Conservation (phyloP, 1,140 invertebrate genomes). For the Condylostylus longicornis region DNA sequence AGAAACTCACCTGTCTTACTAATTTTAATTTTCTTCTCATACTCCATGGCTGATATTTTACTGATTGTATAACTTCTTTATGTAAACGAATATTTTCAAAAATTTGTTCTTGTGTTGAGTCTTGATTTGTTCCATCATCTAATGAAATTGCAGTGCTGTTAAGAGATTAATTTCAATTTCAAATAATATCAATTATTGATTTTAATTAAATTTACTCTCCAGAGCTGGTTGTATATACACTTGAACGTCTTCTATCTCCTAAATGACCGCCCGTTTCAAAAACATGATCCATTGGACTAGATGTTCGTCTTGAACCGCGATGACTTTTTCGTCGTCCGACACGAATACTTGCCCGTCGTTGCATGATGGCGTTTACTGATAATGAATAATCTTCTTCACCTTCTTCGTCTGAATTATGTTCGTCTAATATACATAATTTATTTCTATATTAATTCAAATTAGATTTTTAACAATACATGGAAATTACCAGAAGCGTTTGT, state of each 20-base stretch:
- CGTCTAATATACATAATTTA: constrained; percentile 1
- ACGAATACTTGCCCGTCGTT: constrained; percentile 49
- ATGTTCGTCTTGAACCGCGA: constrained; percentile 56
- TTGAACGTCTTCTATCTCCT: constrained; percentile 50
- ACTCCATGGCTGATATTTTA: constrained; percentile 78
- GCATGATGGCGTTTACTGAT: constrained; percentile 64
- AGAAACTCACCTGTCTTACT: constrained; percentile 51
- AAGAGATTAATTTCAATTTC: neutral
- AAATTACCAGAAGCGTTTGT: constrained; percentile 7
- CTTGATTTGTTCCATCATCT: constrained; percentile 44
- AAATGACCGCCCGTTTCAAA: constrained; percentile 8
- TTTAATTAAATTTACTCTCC: constrained; percentile 50
- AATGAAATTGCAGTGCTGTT: constrained; percentile 55
- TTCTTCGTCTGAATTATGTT: constrained; percentile 12
- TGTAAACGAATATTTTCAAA: constrained; percentile 83
- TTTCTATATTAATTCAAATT: neutral
- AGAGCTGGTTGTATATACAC: constrained; percentile 68
- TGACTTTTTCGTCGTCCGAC: constrained; percentile 39
- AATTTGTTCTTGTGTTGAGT: constrained; percentile 65
- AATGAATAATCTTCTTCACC: constrained; percentile 68
- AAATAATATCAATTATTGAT: neutral
- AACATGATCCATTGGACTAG: constrained; percentile 28
- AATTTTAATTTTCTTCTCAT: constrained; percentile 74
- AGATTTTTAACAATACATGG: neutral
- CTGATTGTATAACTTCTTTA: constrained; percentile 79